A percentile compares a stretch with the other conserved stretches of the same genome.
phyloP scores from a whole-genome alignment of 2,113 vertebrate genomes.

The Peromyscus maniculatus region DNA sequence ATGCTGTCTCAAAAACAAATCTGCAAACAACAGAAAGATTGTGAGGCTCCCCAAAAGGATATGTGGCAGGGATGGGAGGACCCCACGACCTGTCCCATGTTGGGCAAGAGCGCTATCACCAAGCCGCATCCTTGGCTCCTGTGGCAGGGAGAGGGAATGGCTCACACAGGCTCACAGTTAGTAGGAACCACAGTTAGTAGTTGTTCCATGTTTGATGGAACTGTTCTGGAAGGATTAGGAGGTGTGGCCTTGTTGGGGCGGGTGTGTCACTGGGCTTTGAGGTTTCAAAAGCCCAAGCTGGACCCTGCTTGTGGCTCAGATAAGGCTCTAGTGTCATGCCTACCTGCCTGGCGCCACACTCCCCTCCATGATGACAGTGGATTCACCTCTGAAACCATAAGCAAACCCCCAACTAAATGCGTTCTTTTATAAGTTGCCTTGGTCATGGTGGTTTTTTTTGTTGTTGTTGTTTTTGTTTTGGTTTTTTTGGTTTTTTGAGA shows the following conservation, averaged over 20 bases:
- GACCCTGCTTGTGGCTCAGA: background rate
- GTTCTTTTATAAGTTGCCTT: background rate
- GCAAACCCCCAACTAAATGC: background rate
- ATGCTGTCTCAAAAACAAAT: background rate
- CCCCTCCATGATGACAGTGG: background rate
- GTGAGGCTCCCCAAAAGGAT: background rate
- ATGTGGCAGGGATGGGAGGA: background rate
- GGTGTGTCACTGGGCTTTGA: background rate
- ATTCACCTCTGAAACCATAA: background rate
- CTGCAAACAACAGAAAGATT: background rate
- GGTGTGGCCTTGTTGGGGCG: background rate
- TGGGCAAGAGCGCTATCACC: background rate
- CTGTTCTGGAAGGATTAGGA: background rate
- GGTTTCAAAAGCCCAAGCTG: background rate
- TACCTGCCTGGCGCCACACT: background rate
- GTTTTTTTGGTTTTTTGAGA: too few species aligned
- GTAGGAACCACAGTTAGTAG: too few species aligned
- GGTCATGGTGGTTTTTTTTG: background rate
- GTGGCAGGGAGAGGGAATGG: background rate
- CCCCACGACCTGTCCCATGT: too few species aligned
- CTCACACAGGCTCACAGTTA: background rate
- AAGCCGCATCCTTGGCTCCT: background rate
- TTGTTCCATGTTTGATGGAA: background rate
- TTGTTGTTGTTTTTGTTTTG: too few species aligned
- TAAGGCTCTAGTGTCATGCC: background rate